phyloP scores from a whole-genome alignment of 2,797 vertebrate genomes.

The Pseudopleuronectes americanus region DNA sequence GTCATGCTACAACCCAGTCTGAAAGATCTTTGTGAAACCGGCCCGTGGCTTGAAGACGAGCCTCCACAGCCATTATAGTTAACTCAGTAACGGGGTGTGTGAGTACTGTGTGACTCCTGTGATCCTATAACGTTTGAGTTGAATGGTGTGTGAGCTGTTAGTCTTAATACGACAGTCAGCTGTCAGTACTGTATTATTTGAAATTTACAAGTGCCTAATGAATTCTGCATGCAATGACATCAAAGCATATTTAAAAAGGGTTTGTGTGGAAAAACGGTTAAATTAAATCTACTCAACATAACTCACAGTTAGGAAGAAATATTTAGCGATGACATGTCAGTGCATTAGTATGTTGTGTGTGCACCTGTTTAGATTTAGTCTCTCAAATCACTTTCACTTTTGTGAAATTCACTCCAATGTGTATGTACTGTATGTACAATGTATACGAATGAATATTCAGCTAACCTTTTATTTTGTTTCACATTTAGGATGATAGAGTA shows the following conservation, averaged over 20 bases:
- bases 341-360: constrained; percentile 55
- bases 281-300: constrained; percentile 31
- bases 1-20: not conserved
- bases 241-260: constrained; percentile 73
- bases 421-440: constrained; percentile 32
- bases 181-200: constrained; percentile 75
- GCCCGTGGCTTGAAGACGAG: constrained; percentile 21
- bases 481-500: constrained; percentile 39
- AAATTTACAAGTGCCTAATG: constrained; percentile 86
- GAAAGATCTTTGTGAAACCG: constrained; percentile 24
- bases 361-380: constrained; percentile 58
- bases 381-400: constrained; percentile 51
- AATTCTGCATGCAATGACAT: constrained; percentile 75
- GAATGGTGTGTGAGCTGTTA: constrained; percentile 51
- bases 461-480: constrained; percentile 50
- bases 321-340: constrained; percentile 54
- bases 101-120: constrained; percentile 47
- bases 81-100: constrained; percentile 18
- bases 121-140: constrained; percentile 51
- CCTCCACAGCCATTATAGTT: constrained; percentile 28
- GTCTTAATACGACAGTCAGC: constrained; percentile 61
- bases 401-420: constrained; percentile 32
- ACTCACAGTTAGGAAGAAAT: constrained; percentile 44
- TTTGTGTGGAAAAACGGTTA: constrained; percentile 59
- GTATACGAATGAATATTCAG: constrained; percentile 44